These are phyloP conservation scores for Odocoileus virginianus DNA, from an alignment of 2,113 vertebrate genomes.

Conservation along the genomic window DNA sequence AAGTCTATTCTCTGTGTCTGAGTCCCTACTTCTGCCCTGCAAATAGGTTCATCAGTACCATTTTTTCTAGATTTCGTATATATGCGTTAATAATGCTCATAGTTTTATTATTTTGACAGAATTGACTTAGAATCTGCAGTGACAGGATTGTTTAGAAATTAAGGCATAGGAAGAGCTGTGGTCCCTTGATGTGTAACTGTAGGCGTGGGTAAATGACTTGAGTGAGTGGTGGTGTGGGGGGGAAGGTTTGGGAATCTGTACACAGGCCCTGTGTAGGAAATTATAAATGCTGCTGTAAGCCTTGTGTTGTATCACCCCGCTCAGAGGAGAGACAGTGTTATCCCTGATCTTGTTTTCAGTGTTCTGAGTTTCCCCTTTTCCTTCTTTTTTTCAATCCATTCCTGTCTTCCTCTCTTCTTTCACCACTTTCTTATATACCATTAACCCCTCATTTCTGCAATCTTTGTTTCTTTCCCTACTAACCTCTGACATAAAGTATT, in stretches of 20 bases:
- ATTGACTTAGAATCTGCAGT: neutral
- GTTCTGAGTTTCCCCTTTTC: neutral
- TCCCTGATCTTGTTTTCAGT: neutral
- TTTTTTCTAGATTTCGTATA: neutral
- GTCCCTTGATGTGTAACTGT: neutral
- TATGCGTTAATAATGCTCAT: neutral
- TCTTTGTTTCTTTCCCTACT: conserved; percentile 62
- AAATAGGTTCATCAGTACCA: neutral
- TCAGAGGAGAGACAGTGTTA: neutral
- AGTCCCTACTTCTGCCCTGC: neutral
- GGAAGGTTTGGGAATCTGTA: neutral
- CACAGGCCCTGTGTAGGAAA: neutral
- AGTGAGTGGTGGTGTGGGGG: neutral
- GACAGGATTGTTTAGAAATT: neutral
- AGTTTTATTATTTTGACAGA: conserved; percentile 4
- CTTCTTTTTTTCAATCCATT: neutral
- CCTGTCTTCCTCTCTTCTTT: conserved; percentile 11
- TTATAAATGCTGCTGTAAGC: neutral
- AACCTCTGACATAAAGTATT: conserved; percentile 72
- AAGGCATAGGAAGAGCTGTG: neutral
- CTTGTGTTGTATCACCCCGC: neutral
- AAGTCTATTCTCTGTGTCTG: neutral
- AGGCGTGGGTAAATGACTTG: neutral
- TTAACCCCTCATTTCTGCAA: conserved; percentile 66
- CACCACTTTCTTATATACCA: neutral